Evolutionary conservation across 2,888 invertebrate species (phyloP).

Genomic region (Andrena minutula): DNA sequence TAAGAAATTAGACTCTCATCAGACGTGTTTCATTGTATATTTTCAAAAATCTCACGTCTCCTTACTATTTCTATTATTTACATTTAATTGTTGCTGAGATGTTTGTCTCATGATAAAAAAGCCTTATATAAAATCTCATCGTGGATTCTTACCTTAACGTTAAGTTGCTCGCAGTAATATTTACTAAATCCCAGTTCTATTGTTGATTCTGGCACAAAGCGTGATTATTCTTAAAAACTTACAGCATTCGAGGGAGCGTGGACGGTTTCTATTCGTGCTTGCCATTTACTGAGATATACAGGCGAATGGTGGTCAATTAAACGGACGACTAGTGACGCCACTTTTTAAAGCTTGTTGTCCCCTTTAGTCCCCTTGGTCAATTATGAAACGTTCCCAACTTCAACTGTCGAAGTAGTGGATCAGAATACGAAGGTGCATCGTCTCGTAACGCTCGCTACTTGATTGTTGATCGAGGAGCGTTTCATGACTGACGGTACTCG

Average conservation of each 20-base stretch:
- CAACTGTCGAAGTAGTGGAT: slow-evolving; percentile 22
- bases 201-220: neutral
- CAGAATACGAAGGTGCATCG: slow-evolving; percentile 8
- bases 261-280: neutral
- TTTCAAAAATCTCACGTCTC: too few species aligned
- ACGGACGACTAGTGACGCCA: neutral
- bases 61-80: too few species aligned
- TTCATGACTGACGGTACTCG: slow-evolving; percentile 31
- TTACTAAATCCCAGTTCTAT: neutral
- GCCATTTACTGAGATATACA: slow-evolving; percentile 3
- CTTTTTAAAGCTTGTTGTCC: slow-evolving; percentile 24
- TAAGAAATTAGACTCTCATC: too few species aligned
- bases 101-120: too few species aligned
- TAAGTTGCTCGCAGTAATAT: too few species aligned
- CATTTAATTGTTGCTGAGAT: too few species aligned
- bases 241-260: neutral
- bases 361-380: slow-evolving; percentile 14
- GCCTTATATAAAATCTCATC: too few species aligned
- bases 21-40: too few species aligned
- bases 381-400: slow-evolving; percentile 40
- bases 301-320: slow-evolving; percentile 17
- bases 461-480: slow-evolving; percentile 29
- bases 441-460: neutral
- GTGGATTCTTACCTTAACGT: too few species aligned
- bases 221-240: slow-evolving; percentile 23